Evolutionary conservation across 2,113 vertebrate species (phyloP).

Genomic region (Tupaia chinensis): DNA sequence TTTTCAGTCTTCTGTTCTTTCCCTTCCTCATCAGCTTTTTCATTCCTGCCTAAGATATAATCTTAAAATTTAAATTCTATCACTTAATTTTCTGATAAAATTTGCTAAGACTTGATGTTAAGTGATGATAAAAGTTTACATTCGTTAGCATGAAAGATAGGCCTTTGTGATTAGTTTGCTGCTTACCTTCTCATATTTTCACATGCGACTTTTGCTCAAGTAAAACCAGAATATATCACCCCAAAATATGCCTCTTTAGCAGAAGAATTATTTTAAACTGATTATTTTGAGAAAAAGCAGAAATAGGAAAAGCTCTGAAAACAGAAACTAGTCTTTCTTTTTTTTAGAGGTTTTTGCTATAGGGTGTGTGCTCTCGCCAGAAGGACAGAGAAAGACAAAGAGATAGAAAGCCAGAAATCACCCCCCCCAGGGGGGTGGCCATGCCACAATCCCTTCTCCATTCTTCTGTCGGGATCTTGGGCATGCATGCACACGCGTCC

Average conservation of each 20-base stretch:
- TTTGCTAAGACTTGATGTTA: not conserved
- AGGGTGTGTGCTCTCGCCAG: too few species aligned
- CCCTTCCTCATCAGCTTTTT: not conserved
- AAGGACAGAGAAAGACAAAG: too few species aligned
- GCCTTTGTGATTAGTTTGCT: not conserved
- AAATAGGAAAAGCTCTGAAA: not conserved
- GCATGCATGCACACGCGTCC: too few species aligned
- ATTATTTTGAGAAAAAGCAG: not conserved
- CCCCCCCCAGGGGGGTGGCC: too few species aligned
- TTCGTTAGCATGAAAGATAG: not conserved
- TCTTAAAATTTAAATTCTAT: not conserved
- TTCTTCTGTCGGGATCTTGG: too few species aligned
- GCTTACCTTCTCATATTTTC: not conserved
- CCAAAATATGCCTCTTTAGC: not conserved
- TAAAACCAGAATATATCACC: not conserved
- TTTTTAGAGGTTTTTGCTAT: too few species aligned
- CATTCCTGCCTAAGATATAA: not conserved
- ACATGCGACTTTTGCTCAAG: not conserved
- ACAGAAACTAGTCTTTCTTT: not conserved
- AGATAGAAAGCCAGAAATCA: too few species aligned
- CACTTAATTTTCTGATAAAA: not conserved
- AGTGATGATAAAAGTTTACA: not conserved
- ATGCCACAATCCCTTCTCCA: too few species aligned
- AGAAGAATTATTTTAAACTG: not conserved
- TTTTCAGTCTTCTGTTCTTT: not conserved